Base-by-base conservation (phyloP, 2,113 vertebrate genomes). In the Silurus asotus region DNA sequence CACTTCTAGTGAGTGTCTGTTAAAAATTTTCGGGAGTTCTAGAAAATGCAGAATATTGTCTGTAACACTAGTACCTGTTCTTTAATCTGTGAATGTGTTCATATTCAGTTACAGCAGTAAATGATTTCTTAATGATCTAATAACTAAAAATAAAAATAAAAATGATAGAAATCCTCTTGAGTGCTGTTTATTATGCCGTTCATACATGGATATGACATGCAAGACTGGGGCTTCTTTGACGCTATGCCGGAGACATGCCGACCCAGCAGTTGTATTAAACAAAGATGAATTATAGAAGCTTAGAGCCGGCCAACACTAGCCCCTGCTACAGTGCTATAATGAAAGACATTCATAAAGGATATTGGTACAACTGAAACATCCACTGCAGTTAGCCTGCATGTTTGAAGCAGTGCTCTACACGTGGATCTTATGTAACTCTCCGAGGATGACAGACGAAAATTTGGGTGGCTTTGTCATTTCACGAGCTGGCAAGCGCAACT, bases 391-490 rank as follows among this genome's bases (percentile, higher is more conserved):
- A 48, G 80, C 3, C 14, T 65, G 69, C 69, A 76, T 77, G 86
- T 83, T 58, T 82, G 72, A 67, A 67, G 58, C 25, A 11, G 28
- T 65, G 70, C 51, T 48, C 51, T 87, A 83, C 86, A 87, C 80
- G 64, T 83, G 80, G 62, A 7, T 20, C 72, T 83, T 87, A 82
- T 87, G 70, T 82, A 87, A 87, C 85, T 37, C 37, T 56, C 28
- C 62, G 6, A 69, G 79, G 6, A 76, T 87, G 86, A 87, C 86
- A 82, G 70, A 48, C 23, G n/a, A 87, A 76, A 23, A 65, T 76
- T 61, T 83, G 80, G 80, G 81, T 83, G 85, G 70, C 85, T 81
- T 75, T 82, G 72, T 87, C 81, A 87, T 77, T 87, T 82, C 49
- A 62, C 14, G 28, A 76, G 70, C 45, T 82, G 72, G 80, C 62